Conservation (phyloP, 1,140 invertebrate genomes). For the Dufourea novaeangliae region DNA sequence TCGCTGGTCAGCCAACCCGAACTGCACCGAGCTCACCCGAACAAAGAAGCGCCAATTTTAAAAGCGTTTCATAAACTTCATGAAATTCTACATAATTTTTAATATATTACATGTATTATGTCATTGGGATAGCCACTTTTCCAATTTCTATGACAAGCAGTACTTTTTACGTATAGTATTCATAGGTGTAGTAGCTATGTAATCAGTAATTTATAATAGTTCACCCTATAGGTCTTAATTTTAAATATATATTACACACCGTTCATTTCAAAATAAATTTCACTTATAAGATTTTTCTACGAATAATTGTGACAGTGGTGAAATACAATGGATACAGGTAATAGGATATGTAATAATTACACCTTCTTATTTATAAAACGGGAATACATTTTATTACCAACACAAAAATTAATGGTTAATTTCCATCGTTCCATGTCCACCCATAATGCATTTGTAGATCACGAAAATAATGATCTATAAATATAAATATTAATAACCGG, state of each 20-base stretch:
- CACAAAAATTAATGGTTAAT: constrained; percentile 71
- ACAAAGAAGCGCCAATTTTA: constrained; percentile 50
- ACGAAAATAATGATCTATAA: constrained; percentile 9
- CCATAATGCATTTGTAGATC: constrained; percentile 67
- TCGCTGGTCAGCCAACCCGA: constrained; percentile 14
- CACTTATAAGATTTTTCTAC: background rate
- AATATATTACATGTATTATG: background rate
- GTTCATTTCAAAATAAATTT: background rate
- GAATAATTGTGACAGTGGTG: background rate
- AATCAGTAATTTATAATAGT: background rate
- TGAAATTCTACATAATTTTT: background rate
- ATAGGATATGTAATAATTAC: constrained; percentile 38
- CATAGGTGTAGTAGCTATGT: too few relatives aligned
- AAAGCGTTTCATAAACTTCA: background rate
- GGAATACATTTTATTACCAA: constrained; percentile 65
- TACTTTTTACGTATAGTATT: background rate
- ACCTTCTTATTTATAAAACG: constrained; percentile 62
- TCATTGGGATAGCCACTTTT: too few relatives aligned
- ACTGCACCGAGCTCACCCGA: constrained; percentile 25
- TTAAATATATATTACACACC: background rate
- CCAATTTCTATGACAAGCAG: background rate
- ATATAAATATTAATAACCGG: constrained; percentile 17
- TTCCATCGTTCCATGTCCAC: constrained; percentile 73
- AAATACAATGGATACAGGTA: background rate
- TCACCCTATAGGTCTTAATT: too few relatives aligned